These are phyloP conservation scores for Corythoichthys intestinalis DNA, from an alignment of 2,113 vertebrate genomes.

Conservation along the genomic window DNA sequence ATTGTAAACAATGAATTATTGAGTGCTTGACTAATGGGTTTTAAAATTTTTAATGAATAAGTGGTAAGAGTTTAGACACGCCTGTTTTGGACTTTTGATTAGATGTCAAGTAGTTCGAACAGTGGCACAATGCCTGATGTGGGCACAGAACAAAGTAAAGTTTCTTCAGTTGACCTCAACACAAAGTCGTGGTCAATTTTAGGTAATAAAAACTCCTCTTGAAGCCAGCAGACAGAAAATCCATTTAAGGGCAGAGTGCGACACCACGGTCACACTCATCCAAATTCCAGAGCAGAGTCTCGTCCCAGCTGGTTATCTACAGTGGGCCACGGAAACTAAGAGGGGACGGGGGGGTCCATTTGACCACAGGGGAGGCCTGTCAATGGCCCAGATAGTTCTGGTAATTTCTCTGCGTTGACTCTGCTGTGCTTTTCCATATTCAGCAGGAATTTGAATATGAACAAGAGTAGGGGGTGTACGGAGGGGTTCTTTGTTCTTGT, in stretches of 20 bases:
- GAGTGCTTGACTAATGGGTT: background rate
- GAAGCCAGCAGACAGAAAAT: constrained; percentile 2
- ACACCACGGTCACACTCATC: constrained; percentile 27
- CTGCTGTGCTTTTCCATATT: constrained; percentile 67
- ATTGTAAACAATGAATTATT: background rate
- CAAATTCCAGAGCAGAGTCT: constrained; percentile 38
- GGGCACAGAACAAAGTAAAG: background rate
- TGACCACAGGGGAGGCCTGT: constrained; percentile 74
- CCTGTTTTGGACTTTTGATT: background rate
- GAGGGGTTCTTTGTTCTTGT: constrained; percentile 54
- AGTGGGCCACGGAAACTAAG: constrained; percentile 32
- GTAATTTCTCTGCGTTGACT: constrained; percentile 64
- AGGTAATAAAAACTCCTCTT: constrained; percentile 3
- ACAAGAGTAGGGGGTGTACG: constrained; percentile 9
- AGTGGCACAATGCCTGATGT: background rate
- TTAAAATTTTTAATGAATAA: background rate
- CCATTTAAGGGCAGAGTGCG: constrained; percentile 34
- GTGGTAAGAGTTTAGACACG: background rate
- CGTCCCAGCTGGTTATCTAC: constrained; percentile 56
- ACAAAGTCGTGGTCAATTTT: constrained; percentile 1
- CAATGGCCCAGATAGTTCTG: constrained; percentile 79
- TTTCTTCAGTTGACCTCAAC: constrained; percentile 4
- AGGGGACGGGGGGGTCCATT: constrained; percentile 30
- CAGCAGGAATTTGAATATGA: constrained; percentile 62
- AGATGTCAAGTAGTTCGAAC: background rate